Evolutionary conservation across 2,888 invertebrate species (phyloP), one percentile per base, ranked within the genome.

Genomic region (Heliconius charithonia): DNA sequence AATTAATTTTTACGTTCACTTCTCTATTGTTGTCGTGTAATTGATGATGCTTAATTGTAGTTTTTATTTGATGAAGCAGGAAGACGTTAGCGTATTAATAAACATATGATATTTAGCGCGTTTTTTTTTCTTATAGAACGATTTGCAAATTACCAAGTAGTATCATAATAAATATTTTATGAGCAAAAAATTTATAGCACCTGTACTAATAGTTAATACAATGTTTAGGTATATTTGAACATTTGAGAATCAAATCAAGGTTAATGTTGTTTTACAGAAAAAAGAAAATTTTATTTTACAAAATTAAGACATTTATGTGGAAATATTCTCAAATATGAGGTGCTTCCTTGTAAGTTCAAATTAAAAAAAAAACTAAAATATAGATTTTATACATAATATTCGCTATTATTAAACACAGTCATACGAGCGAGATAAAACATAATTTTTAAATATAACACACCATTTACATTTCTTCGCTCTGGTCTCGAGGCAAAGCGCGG

Each of bases 1-100:
- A 94, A 93, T 94, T 93, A 93, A 92, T 92, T 93, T 93, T 92
- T 91, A 93, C 92, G 91, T 92, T 89, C 89, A 90, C 89, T 92
- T 91, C 88, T 89, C 89, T 89, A 90, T 91, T 91, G 89, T 92
- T 86, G 87, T 88, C 87, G 87, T 87, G 87, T 87, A 87, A 87
- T 89, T 90, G 87, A 90, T 92, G 89, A 87, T 89, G 81, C 84
- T 86, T 86, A 88, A 86, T 86, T 88, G 81, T 83, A 79, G 82
- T 83, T 84, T 83, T 83, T 80, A 81, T 79, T 81, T 81, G 80
- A 81, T 71, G 79, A 79, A 76, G 76, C 77, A 82, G 82, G 82
- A 84, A 81, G 80, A 81, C 75, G 80, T 80, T 73, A 73, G 76
- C 80, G 75, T 80, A 82, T 85, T 83, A 80, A 81, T 83, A 79